Conservation (phyloP, 2,888 invertebrate genomes). For the Lissocephala sabroskyi region DNA sequence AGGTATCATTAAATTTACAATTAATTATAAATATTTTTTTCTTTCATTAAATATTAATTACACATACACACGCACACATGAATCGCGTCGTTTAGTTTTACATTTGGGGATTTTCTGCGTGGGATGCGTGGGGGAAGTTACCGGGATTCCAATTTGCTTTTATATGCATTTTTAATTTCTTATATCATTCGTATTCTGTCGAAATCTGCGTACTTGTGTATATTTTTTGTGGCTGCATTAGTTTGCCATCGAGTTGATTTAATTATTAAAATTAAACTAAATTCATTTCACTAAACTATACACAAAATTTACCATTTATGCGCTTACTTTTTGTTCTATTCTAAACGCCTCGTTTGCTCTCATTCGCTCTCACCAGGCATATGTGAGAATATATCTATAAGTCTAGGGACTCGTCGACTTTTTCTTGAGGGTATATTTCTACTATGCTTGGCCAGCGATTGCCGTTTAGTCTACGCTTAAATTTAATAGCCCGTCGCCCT, state of each 20-base stretch:
- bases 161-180: constrained; percentile 21
- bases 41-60: constrained; percentile 2
- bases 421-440: constrained; percentile 16
- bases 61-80: constrained; percentile 30
- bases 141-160: too few relatives aligned
- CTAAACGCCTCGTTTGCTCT: constrained; percentile 26
- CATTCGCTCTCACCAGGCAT: constrained; percentile 1
- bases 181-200: constrained; percentile 15
- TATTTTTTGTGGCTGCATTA: constrained; percentile 26
- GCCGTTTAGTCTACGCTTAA: constrained; percentile 28
- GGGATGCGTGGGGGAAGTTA: too few relatives aligned
- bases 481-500: constrained; percentile 9
- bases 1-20: constrained; percentile 14
- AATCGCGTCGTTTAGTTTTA: constrained; percentile 32
- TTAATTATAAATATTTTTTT: constrained; percentile 10
- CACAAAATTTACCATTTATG: constrained; percentile 42
- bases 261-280: constrained; percentile 54
- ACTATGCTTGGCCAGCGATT: constrained; percentile 21
- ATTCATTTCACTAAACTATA: constrained; percentile 62
- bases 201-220: background rate
- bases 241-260: constrained; percentile 35
- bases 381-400: constrained; percentile 11
- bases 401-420: constrained; percentile 5
- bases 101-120: too few relatives aligned
- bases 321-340: constrained; percentile 45